Evolutionary conservation across 2,888 invertebrate species (phyloP).

Genomic region (Busseola fusca): DNA sequence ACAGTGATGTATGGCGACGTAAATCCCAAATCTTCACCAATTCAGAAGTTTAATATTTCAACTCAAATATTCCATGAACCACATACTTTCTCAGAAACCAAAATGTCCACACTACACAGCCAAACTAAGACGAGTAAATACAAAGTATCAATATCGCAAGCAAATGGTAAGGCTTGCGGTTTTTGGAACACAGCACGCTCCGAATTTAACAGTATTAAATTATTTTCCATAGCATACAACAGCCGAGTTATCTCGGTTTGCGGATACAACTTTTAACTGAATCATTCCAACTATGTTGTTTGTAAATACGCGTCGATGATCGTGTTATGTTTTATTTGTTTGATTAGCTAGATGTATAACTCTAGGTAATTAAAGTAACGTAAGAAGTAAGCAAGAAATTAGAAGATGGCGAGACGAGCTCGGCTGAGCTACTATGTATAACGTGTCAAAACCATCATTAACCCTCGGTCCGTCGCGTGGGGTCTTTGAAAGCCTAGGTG

Average conservation of each 20-base stretch:
- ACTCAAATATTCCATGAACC: not conserved
- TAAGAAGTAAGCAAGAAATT: no score
- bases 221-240: slow-evolving; percentile 75
- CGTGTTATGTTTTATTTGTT: not conserved
- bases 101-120: slow-evolving; percentile 9
- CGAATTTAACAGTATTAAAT: slow-evolving; percentile 76
- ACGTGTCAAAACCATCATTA: no score
- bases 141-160: slow-evolving; percentile 41
- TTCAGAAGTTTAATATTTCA: not conserved
- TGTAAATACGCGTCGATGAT: slow-evolving; percentile 25
- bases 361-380: no score
- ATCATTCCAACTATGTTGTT: slow-evolving; percentile 47
- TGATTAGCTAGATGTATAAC: not conserved
- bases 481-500: no score
- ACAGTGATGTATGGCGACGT: not conserved
- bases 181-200: slow-evolving; percentile 69
- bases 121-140: slow-evolving; percentile 28
- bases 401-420: no score
- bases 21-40: not conserved
- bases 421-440: no score
- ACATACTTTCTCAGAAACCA: slow-evolving; percentile 3
- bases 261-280: slow-evolving; percentile 59
- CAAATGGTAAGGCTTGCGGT: slow-evolving; percentile 67
- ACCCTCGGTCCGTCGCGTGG: no score
- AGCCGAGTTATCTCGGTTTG: slow-evolving; percentile 59